Percentiles rank a stretch among this genome's conserved stretches.
These are phyloP conservation scores for Limnephilus auricula DNA, from an alignment of 2,888 invertebrate species.

Conservation along the genomic window DNA sequence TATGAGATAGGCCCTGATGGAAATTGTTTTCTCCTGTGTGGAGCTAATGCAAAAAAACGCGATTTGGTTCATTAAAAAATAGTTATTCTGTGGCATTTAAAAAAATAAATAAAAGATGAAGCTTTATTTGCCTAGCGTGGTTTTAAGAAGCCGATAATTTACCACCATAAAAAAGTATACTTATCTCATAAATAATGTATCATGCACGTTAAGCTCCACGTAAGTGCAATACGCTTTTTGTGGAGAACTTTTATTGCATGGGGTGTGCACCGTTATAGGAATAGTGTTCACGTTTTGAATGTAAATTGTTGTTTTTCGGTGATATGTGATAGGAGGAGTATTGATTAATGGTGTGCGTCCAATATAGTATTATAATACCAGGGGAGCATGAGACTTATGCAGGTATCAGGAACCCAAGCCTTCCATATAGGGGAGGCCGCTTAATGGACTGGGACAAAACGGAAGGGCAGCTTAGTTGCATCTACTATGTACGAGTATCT, in stretches of 20 bases:
- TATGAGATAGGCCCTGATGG: no score
- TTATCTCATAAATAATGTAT: not conserved
- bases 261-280: not conserved
- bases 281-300: not conserved
- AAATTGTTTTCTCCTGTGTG: no score
- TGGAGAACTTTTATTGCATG: not conserved
- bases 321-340: constrained; percentile 27
- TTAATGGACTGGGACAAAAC: constrained; percentile 53
- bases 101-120: no score
- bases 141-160: not conserved
- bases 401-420: constrained; percentile 35
- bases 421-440: constrained; percentile 47
- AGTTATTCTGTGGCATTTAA: no score
- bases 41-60: no score
- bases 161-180: not conserved
- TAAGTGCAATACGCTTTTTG: not conserved
- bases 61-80: no score
- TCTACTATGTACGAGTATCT: not conserved
- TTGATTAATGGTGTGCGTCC: constrained; percentile 34
- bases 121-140: not conserved
- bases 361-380: constrained; percentile 5
- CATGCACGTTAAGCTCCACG: not conserved
- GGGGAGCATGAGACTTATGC: constrained; percentile 35
- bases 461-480: not conserved
- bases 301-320: constrained; percentile 10